Evolutionary conservation across 1,140 invertebrate species (phyloP).

Genomic region (Rhopalosiphum padi): DNA sequence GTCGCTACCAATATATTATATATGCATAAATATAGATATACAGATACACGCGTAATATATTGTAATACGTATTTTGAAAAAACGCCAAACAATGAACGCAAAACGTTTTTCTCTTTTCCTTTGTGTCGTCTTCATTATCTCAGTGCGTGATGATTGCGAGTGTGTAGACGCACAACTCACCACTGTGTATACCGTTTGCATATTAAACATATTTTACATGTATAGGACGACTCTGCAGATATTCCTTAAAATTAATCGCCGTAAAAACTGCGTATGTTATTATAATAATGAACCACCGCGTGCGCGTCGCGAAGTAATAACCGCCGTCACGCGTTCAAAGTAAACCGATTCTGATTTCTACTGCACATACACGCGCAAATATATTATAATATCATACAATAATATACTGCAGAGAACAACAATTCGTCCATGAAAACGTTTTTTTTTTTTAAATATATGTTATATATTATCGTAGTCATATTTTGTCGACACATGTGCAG

Average conservation of each 20-base stretch:
- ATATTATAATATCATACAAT: too few relatives aligned
- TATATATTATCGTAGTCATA: too few relatives aligned
- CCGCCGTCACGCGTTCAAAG: not conserved
- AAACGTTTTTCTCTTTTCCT: not conserved
- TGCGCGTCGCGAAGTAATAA: not conserved
- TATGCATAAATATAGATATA: not conserved
- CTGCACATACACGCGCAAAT: too few relatives aligned
- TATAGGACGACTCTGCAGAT: not conserved
- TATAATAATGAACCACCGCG: not conserved
- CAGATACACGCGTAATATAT: not conserved
- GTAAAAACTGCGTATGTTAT: not conserved
- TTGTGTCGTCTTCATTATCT: not conserved
- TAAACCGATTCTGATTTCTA: not conserved
- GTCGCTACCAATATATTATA: not conserved
- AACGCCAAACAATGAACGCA: not conserved
- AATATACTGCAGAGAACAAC: too few relatives aligned
- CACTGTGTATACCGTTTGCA: not conserved
- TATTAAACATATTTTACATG: not conserved
- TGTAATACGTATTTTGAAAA: not conserved
- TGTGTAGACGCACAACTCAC: not conserved
- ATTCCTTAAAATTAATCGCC: not conserved
- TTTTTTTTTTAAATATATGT: not conserved
- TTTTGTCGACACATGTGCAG: not conserved
- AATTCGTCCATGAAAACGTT: not conserved
- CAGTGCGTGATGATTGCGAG: not conserved